Percentiles rank a stretch among this genome's conserved stretches.
These are phyloP conservation scores for Oncorhynchus nerka DNA, from an alignment of 2,113 vertebrate genomes.

Conservation along the genomic window DNA sequence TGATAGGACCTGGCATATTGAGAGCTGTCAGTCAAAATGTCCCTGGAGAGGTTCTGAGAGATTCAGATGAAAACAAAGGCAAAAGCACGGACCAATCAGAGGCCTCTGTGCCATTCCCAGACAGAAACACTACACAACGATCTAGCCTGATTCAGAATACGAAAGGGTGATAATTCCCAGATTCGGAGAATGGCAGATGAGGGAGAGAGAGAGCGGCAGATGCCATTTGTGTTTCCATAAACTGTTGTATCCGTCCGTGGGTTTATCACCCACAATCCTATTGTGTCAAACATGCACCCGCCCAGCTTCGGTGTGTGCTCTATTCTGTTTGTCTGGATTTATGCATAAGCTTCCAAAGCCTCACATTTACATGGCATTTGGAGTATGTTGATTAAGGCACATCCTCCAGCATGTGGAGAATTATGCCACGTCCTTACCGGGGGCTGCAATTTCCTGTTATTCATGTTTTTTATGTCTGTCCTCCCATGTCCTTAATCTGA, in stretches of 20 bases:
- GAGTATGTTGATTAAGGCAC: conserved; percentile 48
- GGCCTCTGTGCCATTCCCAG: conserved; percentile 16
- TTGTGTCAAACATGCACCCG: conserved; percentile 28
- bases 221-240: conserved; percentile 65
- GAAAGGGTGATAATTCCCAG: conserved; percentile 56
- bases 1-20: conserved; percentile 68
- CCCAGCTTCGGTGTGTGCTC: conserved; percentile 23
- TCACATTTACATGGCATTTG: conserved; percentile 50
- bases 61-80: conserved; percentile 64
- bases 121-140: conserved; percentile 31
- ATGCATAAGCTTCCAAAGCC: conserved; percentile 39
- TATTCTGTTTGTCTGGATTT: conserved; percentile 34
- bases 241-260: conserved; percentile 10
- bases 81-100: conserved; percentile 44
- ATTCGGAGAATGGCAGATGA: conserved; percentile 63
- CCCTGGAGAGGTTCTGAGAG: conserved; percentile 56
- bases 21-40: conserved; percentile 68
- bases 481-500: conserved; percentile 40
- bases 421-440: conserved; percentile 8
- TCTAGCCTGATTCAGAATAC: conserved; percentile 25
- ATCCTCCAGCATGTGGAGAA: conserved; percentile 42
- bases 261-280: conserved; percentile 15
- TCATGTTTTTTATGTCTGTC: conserved; percentile 25
- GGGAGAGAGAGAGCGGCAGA: conserved; percentile 52
- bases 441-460: background rate